A percentile compares a stretch with the other conserved stretches of the same genome.
Conservation (phyloP, 2,113 vertebrate genomes). For the Cavia aperea region DNA sequence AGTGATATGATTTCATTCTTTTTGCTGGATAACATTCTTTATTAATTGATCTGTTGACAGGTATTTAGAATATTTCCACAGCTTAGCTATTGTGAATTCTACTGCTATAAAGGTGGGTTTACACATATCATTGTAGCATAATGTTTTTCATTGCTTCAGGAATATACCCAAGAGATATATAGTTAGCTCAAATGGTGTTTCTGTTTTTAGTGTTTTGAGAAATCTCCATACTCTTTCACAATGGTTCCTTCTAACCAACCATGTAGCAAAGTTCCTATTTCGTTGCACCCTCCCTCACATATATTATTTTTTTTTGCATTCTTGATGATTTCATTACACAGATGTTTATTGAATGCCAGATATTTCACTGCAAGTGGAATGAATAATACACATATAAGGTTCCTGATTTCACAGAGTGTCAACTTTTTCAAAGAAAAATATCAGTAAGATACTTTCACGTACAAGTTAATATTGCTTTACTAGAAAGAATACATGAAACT, state of each 20-base stretch:
- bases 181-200: not conserved
- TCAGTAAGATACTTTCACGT: constrained; percentile 19
- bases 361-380: not conserved
- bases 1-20: not conserved
- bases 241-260: not conserved
- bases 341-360: constrained; percentile 21
- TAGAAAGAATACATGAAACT: not conserved
- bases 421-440: constrained; percentile 3
- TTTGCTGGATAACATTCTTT: not conserved
- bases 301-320: not conserved
- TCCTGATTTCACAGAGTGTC: not conserved
- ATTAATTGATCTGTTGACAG: not conserved
- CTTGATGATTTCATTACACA: not conserved
- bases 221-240: not conserved
- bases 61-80: not conserved
- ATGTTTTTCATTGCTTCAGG: not conserved
- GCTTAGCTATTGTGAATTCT: not conserved
- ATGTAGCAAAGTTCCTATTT: not conserved
- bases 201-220: not conserved
- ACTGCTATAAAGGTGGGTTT: not conserved
- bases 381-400: not conserved
- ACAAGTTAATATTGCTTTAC: not conserved
- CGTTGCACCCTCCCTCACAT: not conserved
- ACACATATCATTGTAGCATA: not conserved
- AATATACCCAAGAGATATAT: not conserved